Evolutionary conservation across 92 coral and sea anemone genomes (phyloP).

Genomic region (Porites lobata): DNA sequence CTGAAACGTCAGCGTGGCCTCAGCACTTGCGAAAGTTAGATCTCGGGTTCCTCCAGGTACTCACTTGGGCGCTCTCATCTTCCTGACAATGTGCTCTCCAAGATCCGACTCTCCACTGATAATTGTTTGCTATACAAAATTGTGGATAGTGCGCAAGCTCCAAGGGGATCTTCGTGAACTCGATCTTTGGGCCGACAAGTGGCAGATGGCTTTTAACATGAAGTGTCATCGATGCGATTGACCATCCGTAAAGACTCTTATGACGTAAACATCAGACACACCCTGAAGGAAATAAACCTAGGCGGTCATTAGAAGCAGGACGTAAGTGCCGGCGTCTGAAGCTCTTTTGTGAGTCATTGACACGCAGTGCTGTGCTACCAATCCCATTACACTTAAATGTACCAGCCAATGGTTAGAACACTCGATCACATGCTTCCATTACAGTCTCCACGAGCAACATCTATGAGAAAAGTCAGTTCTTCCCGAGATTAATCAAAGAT

Average conservation of each 20-base stretch:
- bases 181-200: background rate
- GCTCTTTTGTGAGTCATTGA: background rate
- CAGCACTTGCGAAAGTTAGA: background rate
- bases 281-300: background rate
- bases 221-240: background rate
- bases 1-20: background rate
- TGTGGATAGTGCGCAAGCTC: background rate
- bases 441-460: too few species aligned
- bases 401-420: too few species aligned
- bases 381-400: too few species aligned
- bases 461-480: too few species aligned
- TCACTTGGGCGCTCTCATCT: background rate
- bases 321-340: slow-evolving; percentile 18
- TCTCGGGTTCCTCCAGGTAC: slow-evolving; percentile 21
- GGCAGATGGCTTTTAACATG: background rate
- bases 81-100: background rate
- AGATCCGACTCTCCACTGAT: background rate
- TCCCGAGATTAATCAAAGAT: too few species aligned
- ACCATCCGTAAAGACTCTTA: background rate
- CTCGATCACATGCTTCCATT: too few species aligned
- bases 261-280: background rate
- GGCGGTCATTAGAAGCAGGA: slow-evolving; percentile 9
- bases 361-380: too few species aligned
- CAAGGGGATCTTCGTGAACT: background rate
- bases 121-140: background rate